Conservation (phyloP, 2,888 invertebrate species). For the Heliconius ethilla region DNA sequence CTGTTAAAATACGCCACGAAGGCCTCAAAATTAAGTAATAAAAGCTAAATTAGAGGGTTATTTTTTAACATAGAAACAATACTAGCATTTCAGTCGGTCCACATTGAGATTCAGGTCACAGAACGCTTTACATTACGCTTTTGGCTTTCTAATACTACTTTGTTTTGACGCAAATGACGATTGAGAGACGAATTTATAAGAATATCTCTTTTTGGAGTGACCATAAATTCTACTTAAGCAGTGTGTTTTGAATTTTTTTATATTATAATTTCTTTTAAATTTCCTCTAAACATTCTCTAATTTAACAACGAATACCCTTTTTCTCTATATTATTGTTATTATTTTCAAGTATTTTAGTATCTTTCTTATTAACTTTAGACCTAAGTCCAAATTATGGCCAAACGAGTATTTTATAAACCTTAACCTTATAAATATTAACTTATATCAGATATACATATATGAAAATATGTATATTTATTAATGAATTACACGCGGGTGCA, state of each 20-base stretch:
- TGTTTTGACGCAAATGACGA: constrained; percentile 29
- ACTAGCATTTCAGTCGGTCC: not conserved
- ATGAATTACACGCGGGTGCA: too few species aligned
- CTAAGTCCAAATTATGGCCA: too few species aligned
- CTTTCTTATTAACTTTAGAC: too few species aligned
- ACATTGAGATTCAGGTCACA: constrained; percentile 22
- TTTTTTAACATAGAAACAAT: constrained; percentile 10
- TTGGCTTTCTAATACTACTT: constrained; percentile 24
- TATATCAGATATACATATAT: too few species aligned
- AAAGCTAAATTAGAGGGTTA: not conserved
- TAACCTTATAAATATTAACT: too few species aligned
- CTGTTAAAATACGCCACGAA: too few species aligned
- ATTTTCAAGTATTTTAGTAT: too few species aligned
- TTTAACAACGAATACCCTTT: not conserved
- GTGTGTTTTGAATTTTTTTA: not conserved
- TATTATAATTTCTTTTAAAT: not conserved
- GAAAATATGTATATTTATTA: too few species aligned
- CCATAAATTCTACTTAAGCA: constrained; percentile 5
- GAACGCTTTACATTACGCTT: constrained; percentile 13
- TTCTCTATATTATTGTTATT: too few species aligned
- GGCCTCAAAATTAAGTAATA: not conserved
- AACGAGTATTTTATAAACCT: too few species aligned
- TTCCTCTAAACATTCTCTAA: not conserved
- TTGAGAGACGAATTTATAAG: constrained; percentile 21
- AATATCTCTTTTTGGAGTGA: constrained; percentile 3